phyloP scores from a whole-genome alignment of 2,113 vertebrate genomes.

The Mirza zaza region DNA sequence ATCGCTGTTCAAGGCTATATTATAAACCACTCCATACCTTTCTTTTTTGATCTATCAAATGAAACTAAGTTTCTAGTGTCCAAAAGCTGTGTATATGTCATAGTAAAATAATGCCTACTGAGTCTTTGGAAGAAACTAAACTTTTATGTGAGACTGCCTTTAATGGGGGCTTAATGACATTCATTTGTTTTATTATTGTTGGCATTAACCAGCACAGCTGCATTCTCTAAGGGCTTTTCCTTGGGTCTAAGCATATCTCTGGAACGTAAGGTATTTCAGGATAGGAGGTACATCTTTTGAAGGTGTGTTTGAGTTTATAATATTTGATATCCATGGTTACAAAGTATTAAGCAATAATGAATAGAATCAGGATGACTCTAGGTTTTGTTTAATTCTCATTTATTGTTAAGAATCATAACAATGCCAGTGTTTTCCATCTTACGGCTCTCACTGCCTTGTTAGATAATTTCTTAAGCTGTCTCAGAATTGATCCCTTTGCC shows the following conservation, averaged over 20 bases:
- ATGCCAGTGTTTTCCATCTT: neutral
- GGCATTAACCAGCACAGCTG: neutral
- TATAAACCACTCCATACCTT: conserved; percentile 41
- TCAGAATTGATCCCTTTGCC: neutral
- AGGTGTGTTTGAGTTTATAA: neutral
- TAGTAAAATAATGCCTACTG: conserved; percentile 28
- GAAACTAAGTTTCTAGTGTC: neutral
- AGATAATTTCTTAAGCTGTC: neutral
- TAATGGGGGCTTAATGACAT: neutral
- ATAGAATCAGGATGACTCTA: neutral
- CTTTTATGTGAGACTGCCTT: neutral
- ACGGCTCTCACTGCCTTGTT: neutral
- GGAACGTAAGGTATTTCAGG: neutral
- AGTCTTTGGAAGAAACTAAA: conserved; percentile 18
- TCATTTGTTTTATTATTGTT: conserved; percentile 15
- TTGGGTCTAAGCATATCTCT: neutral
- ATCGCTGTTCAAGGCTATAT: conserved; percentile 36
- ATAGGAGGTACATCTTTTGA: neutral
- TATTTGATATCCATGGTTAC: neutral
- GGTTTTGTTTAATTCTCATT: neutral
- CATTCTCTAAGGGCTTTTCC: neutral
- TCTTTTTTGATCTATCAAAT: conserved; percentile 61
- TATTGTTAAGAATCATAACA: conserved; percentile 15
- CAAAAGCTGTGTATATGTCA: conserved; percentile 35
- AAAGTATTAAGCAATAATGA: neutral